phyloP scores from a whole-genome alignment of 2,888 invertebrate species.

The Chrysolina haemoptera region DNA sequence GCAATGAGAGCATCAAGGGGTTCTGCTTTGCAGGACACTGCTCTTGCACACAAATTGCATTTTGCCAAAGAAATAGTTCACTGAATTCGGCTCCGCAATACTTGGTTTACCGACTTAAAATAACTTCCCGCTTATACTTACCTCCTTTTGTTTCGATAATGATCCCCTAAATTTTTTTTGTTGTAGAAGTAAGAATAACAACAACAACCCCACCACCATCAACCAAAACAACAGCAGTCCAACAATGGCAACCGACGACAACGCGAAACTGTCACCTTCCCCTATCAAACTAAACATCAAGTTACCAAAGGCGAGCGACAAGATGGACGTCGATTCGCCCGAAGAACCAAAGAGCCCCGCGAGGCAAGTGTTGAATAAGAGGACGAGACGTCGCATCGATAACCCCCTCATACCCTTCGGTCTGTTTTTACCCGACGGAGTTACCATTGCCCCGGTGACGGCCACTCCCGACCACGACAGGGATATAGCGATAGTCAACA shows the following conservation, averaged over 20 bases:
- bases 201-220: conserved; percentile 46
- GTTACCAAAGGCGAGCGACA: conserved; percentile 47
- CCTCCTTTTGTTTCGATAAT: too few relatives aligned
- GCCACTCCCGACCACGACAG: conserved; percentile 69
- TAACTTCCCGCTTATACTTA: too few relatives aligned
- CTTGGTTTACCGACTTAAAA: too few relatives aligned
- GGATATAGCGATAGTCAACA: conserved; percentile 72
- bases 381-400: conserved; percentile 57
- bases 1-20: too few relatives aligned
- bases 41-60: too few relatives aligned
- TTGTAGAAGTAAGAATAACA: conserved; percentile 51
- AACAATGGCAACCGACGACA: conserved; percentile 42
- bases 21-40: too few relatives aligned
- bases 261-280: conserved; percentile 45
- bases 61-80: too few relatives aligned
- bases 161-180: not conserved
- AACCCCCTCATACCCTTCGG: conserved; percentile 69
- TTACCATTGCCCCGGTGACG: conserved; percentile 69
- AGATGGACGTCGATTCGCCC: conserved; percentile 40
- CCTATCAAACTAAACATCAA: conserved; percentile 52
- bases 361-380: conserved; percentile 48
- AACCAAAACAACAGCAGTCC: conserved; percentile 43
- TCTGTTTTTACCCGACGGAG: conserved; percentile 69
- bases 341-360: conserved; percentile 42
- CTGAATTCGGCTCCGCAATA: too few relatives aligned